Percentiles rank a stretch among this genome's conserved stretches.
Conservation (phyloP, 2,113 vertebrate species). For the Antidorcas marsupialis region DNA sequence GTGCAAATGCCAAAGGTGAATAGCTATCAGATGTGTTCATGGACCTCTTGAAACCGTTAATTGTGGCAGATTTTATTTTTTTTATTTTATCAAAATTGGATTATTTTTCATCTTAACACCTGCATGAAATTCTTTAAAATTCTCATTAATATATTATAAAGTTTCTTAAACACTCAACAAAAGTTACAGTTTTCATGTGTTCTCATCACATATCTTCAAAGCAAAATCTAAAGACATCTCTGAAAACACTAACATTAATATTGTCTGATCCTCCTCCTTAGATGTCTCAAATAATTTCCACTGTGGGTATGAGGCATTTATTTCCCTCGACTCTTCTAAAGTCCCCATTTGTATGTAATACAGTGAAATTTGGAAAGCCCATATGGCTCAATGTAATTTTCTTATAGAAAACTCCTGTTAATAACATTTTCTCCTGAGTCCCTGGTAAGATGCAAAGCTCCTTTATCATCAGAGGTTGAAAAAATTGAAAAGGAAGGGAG, state of each 20-base stretch:
- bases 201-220: conserved; percentile 4
- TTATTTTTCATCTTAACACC: neutral
- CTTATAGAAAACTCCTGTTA: conserved; percentile 45
- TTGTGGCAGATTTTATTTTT: neutral
- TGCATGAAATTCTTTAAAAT: conserved; percentile 2
- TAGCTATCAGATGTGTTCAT: neutral
- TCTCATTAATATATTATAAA: neutral
- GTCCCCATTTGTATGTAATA: conserved; percentile 25
- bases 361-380: conserved; percentile 26
- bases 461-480: conserved; percentile 18
- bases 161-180: neutral
- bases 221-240: neutral
- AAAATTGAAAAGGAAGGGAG: neutral
- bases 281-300: conserved; percentile 5
- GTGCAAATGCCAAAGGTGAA: neutral
- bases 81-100: neutral
- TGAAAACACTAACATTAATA: neutral
- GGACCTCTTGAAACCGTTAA: neutral
- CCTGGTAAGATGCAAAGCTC: conserved; percentile 31
- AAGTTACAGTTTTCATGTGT: neutral
- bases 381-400: conserved; percentile 45
- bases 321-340: conserved; percentile 36
- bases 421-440: conserved; percentile 39
- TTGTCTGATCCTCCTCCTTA: neutral
- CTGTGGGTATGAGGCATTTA: neutral